phyloP scores from a whole-genome alignment of 2,113 vertebrate genomes.

The Hemibagrus wyckioides region DNA sequence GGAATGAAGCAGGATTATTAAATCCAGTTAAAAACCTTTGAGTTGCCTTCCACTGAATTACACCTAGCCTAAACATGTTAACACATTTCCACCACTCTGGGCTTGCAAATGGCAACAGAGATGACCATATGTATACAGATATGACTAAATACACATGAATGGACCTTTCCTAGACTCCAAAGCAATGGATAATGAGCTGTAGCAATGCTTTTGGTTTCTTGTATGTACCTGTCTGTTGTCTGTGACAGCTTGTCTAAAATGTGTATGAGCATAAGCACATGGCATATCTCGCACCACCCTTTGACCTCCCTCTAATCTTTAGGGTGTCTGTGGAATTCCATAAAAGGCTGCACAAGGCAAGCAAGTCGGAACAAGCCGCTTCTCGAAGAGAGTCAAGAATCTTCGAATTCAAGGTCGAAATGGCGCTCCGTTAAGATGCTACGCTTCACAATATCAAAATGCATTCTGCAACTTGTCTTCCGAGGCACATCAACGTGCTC shows the following conservation, averaged over 20 bases:
- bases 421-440: not conserved
- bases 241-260: slow-evolving; percentile 11
- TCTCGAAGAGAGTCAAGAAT: not conserved
- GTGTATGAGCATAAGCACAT: slow-evolving; percentile 19
- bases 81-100: not conserved
- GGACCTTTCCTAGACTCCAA: not conserved
- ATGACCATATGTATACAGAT: not conserved
- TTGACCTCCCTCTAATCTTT: slow-evolving; percentile 52
- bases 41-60: not conserved
- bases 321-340: slow-evolving; percentile 24
- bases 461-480: not conserved
- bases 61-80: not conserved
- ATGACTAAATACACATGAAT: not conserved
- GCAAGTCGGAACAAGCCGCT: not conserved
- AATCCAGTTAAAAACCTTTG: not conserved
- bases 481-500: not conserved
- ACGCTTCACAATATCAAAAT: not conserved
- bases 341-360: not conserved
- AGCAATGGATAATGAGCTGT: slow-evolving; percentile 28
- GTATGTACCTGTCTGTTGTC: not conserved
- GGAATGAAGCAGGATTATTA: not conserved
- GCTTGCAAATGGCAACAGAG: not conserved
- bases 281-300: slow-evolving; percentile 14
- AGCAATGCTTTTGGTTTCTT: not conserved
- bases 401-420: not conserved